Base-by-base conservation (phyloP, 2,888 invertebrate genomes). In the Ommatoiulus sabulosus region DNA sequence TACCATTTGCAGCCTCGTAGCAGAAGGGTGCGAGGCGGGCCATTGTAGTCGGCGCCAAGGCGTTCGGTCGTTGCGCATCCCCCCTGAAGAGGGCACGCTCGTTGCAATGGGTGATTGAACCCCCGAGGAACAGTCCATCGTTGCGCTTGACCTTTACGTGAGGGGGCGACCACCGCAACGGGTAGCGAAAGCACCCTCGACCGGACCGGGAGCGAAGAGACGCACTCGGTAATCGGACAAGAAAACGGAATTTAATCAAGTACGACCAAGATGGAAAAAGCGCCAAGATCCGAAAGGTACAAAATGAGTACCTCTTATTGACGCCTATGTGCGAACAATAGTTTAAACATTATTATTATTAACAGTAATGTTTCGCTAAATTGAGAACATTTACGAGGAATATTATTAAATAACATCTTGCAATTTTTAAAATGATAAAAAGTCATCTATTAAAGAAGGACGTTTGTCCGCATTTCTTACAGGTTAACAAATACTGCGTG, bases 31-130 rank as follows among this genome's bases (percentile, higher is more conserved):
- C 72, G 72, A 72, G 24, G 24, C 72, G 24, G 63, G 63, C 63
- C 63, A 63, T 63, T 63, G 63, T 63, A 17, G 63, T 63, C n/a
- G 63, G n/a, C 35, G 35, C 35, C 35, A 35, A 35, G 35, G 35
- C 35, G 35, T 20, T n/a, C 63, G 17, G 3, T 20, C 63, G 8
- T 48, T 12, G 48, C 48, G 52, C 52, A 52, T 52, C 72, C 72
- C 72, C 72, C 72, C 72, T 35, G 24, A 24, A 72, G 72, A 72
- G 72, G 72, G 72, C 72, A 72, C 72, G 72, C 24, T 72, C 24
- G 72, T 72, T 72, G 72, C 72, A n/a, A 72, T 72, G 72, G 72
- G 72, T 72, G 72, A 72, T 72, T 72, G 72, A 72, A 72, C 72
- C 72, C 72, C 72, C 24, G 72, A 63, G 72, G 72, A 72, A 72